These are phyloP conservation scores for Oceanodroma leucorhoa DNA, from an alignment of 2,797 vertebrate species.

Conservation along the genomic window DNA sequence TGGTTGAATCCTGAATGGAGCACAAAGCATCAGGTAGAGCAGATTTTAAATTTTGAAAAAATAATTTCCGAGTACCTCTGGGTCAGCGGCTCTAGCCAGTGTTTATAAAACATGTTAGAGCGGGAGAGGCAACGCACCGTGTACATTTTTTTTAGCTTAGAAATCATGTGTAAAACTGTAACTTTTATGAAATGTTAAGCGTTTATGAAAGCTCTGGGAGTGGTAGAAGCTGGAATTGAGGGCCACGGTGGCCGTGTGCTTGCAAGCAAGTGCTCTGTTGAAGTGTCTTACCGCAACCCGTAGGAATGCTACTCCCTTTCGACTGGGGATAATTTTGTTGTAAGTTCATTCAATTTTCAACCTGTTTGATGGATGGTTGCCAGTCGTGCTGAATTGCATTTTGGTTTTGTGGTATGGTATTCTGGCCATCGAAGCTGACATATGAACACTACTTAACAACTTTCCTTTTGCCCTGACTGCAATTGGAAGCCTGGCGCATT, in stretches of 20 bases:
- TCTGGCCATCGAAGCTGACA: constrained; percentile 17
- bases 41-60: constrained; percentile 74
- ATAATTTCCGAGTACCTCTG: constrained; percentile 62
- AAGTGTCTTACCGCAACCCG: constrained; percentile 49
- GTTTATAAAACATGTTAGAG: constrained; percentile 67
- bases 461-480: constrained; percentile 48
- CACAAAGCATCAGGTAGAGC: constrained; percentile 38
- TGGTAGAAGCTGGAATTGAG: constrained; percentile 1
- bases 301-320: constrained; percentile 62
- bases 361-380: constrained; percentile 57
- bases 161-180: constrained; percentile 70
- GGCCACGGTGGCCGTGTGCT: constrained; percentile 5
- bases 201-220: constrained; percentile 77
- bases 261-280: neutral
- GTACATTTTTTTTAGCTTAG: constrained; percentile 43
- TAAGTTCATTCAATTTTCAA: constrained; percentile 68
- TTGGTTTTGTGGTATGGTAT: constrained; percentile 32
- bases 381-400: constrained; percentile 40
- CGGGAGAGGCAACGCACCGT: neutral
- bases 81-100: constrained; percentile 49
- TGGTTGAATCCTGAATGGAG: constrained; percentile 8
- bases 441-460: constrained; percentile 47
- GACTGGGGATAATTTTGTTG: constrained; percentile 49
- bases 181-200: constrained; percentile 73
- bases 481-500: constrained; percentile 1